Evolutionary conservation across 2,113 vertebrate species (phyloP).

Genomic region (Psophia crepitans): DNA sequence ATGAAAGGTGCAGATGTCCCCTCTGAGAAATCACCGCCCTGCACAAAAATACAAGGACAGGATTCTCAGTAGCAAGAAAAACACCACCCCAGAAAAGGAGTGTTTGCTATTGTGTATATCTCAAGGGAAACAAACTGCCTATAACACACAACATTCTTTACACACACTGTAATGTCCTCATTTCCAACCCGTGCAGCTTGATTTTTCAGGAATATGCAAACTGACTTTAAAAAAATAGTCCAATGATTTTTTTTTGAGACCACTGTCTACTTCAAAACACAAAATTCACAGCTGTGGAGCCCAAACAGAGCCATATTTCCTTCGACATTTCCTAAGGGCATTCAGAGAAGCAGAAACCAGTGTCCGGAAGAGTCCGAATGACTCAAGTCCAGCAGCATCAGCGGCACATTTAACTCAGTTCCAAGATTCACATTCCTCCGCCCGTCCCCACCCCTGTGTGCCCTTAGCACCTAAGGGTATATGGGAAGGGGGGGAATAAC

Average conservation of each 20-base stretch:
- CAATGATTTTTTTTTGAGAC: background rate
- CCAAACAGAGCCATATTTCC: too few species aligned
- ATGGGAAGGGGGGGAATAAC: background rate
- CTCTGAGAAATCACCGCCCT: background rate
- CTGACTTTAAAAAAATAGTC: background rate
- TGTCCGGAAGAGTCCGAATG: background rate
- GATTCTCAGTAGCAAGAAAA: background rate
- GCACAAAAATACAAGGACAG: background rate
- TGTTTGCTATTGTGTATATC: background rate
- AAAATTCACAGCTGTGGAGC: background rate
- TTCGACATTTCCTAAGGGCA: background rate
- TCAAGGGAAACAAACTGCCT: background rate
- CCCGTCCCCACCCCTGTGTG: rapidly evolving
- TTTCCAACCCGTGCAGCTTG: background rate
- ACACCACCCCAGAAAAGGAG: background rate
- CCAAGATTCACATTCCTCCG: background rate
- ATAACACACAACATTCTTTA: background rate
- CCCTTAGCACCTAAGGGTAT: background rate
- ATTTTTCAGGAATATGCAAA: background rate
- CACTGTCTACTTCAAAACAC: background rate
- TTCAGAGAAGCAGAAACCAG: background rate
- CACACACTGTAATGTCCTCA: background rate
- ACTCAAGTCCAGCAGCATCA: background rate
- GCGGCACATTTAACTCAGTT: background rate
- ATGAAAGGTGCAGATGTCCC: background rate